Evolutionary conservation across 2,888 invertebrate species (phyloP).

Genomic region (Mactromeris polynyma): DNA sequence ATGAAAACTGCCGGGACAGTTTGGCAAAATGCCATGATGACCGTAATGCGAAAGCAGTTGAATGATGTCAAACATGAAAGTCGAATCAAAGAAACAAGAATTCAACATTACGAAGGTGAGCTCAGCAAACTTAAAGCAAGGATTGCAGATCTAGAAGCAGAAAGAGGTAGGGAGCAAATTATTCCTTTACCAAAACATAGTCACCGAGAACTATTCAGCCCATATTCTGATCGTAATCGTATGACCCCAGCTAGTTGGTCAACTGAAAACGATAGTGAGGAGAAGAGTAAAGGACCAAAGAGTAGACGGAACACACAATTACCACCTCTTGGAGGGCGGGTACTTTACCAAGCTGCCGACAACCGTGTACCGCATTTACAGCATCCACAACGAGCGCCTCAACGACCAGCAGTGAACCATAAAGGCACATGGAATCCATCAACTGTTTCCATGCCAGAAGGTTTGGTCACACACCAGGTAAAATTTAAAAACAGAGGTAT

Average conservation of each 20-base stretch:
- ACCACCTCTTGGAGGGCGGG: constrained; percentile 63
- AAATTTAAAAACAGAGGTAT: constrained; percentile 65
- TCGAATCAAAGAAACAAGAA: constrained; percentile 75
- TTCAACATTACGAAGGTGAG: constrained; percentile 74
- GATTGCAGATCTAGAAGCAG: constrained; percentile 69
- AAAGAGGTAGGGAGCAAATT: constrained; percentile 17
- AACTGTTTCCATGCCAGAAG: constrained; percentile 58
- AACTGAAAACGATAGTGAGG: constrained; percentile 23
- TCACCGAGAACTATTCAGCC: constrained; percentile 20
- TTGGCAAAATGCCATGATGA: constrained; percentile 80
- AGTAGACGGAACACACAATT: constrained; percentile 47
- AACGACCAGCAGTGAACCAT: neutral
- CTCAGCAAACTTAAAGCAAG: constrained; percentile 68
- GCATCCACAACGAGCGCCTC: neutral
- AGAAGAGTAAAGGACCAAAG: constrained; percentile 22
- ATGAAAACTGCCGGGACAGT: constrained; percentile 71
- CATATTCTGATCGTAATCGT: neutral
- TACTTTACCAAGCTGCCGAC: constrained; percentile 32
- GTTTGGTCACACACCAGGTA: constrained; percentile 70
- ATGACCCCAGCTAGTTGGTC: constrained; percentile 6
- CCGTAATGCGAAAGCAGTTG: constrained; percentile 79
- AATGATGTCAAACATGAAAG: constrained; percentile 75
- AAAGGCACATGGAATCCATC: constrained; percentile 32
- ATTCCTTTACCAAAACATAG: neutral
- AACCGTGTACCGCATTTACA: constrained; percentile 9